Evolutionary conservation across 2,888 invertebrate genomes (phyloP), one percentile per base, ranked within the genome.

Genomic region (Ophonus ardosiacus): DNA sequence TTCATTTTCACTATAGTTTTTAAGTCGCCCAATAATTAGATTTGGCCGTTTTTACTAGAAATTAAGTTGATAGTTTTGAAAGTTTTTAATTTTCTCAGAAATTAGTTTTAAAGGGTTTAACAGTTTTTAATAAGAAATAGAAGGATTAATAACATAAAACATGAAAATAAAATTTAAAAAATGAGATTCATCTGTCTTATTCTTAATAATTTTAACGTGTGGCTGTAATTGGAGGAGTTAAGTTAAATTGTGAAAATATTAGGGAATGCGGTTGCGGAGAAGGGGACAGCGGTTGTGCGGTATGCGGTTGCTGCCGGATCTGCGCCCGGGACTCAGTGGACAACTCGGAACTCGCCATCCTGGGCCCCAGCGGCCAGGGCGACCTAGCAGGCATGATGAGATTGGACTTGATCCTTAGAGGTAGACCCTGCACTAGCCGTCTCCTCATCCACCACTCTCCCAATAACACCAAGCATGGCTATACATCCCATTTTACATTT

Each of bases 251-350:
- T 1, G 59, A 7, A 15, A 5, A 4, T 59, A 89, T 51, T 88
- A 98, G 98, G 89, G 96, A 96, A 88, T 99, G 98, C 91, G 98
- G 98, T 0, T 99, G 98, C 92, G 98, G 98, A 1, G 96, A 97
- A 90, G 99, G 98, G 0, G 98, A 98, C 90, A 96, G 98, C 81
- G 98, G 98, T 0, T 99, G 98, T 90, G 94, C 96, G 0, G 95
- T 96, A 86, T 99, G 99, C 91, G 98, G 99, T 1, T 95, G 97
- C 51, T 99, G 99, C 90, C 93, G 97, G 61, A 94, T 95, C 1
- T 99, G 99, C 90, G 98, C 97, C 1, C 93, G 94, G 87, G 94
- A 94, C 91, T 93, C 92, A 86, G 93, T 93, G 61, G 94, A 93
- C 88, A 94, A 92, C 86, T 92, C 92, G 7, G 93, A 93, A 86